A percentile compares a stretch with the other conserved stretches of the same genome.
phyloP scores from a whole-genome alignment of 2,113 vertebrate genomes.

The Antigone vipio region DNA sequence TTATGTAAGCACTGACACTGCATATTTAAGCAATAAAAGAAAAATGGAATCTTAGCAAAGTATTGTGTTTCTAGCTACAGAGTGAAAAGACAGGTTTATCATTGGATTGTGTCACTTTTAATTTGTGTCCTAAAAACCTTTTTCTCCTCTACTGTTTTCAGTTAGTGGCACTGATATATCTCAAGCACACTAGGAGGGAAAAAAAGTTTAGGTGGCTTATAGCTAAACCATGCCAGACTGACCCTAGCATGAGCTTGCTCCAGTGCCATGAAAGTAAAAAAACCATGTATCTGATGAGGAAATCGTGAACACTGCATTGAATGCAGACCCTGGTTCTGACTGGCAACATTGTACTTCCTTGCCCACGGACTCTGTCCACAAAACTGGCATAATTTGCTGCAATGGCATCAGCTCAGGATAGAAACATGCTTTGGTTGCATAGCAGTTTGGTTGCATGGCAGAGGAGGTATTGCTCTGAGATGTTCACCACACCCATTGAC shows the following conservation, averaged over 20 bases:
- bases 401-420: background rate
- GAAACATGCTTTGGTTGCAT: background rate
- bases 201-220: background rate
- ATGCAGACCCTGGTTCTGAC: background rate
- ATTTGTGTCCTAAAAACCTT: background rate
- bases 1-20: slow-evolving; percentile 4
- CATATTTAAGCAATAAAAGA: slow-evolving; percentile 5
- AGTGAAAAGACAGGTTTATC: background rate
- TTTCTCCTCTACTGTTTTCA: background rate
- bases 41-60: background rate
- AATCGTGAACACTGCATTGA: background rate
- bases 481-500: background rate
- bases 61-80: background rate
- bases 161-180: background rate
- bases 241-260: background rate
- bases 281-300: background rate
- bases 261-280: background rate
- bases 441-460: background rate
- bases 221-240: background rate
- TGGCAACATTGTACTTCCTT: background rate
- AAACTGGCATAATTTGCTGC: background rate
- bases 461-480: background rate
- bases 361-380: background rate
- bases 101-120: background rate
- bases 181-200: background rate